phyloP scores from a whole-genome alignment of 2,797 vertebrate species.

The Syngnathus rostellatus region DNA sequence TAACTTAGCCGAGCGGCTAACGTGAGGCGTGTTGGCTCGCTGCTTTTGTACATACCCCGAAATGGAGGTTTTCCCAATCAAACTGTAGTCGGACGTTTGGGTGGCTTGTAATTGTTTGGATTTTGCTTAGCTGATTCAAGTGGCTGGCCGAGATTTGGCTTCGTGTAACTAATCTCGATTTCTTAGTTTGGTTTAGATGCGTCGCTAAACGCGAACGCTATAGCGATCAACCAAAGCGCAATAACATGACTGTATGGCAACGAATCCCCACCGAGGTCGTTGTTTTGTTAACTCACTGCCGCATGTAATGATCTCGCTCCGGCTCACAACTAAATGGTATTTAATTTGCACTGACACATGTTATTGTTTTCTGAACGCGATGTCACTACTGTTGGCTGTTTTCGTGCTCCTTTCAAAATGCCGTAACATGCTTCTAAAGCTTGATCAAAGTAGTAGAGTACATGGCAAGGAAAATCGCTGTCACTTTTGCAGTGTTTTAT shows the following conservation, averaged over 20 bases:
- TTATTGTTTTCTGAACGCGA: not conserved
- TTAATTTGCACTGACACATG: not conserved
- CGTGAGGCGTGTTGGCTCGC: not conserved
- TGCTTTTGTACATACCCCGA: not conserved
- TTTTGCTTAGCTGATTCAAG: not conserved
- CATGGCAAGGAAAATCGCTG: too few species aligned
- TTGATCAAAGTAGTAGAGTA: too few species aligned
- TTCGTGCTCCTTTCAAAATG: too few species aligned
- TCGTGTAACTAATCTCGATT: not conserved
- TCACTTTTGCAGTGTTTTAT: too few species aligned
- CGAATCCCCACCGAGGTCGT: not conserved
- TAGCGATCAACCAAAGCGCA: not conserved
- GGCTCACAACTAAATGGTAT: not conserved
- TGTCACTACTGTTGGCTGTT: not conserved
- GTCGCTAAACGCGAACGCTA: not conserved
- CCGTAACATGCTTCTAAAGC: too few species aligned
- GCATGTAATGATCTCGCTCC: not conserved
- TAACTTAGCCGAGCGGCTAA: constrained; percentile 25
- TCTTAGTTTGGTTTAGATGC: not conserved
- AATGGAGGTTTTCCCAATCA: not conserved
- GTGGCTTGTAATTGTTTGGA: not conserved
- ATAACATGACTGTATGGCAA: not conserved
- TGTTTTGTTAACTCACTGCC: not conserved
- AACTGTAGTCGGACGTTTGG: not conserved
- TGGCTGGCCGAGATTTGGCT: not conserved